Evolutionary conservation across 2,888 invertebrate species (phyloP), one percentile per base, ranked within the genome.

Genomic region (Willowsia nigromaculata): DNA sequence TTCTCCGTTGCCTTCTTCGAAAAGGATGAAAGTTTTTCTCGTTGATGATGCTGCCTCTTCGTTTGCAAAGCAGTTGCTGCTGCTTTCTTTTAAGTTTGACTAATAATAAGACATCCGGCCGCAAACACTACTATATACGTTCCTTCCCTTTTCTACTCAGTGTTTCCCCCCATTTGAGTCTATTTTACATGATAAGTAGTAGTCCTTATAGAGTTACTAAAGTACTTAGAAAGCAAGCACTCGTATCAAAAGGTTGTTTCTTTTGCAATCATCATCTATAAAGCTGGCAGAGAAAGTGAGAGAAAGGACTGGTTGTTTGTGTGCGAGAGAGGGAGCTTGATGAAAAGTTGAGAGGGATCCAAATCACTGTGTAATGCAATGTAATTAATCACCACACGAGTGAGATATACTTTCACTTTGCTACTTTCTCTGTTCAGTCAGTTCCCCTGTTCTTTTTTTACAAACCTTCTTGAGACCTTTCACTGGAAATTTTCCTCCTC

Each of bases 321-420:
- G 18, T 68, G 68, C 5, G 37, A n/a, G n/a, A n/a, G n/a, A n/a
- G n/a, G n/a, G n/a, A 9, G 68, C 68, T 68, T 71, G 85, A 90
- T 78, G 84, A 74, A 90, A 90, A 90, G 87, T 91, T 91, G 90
- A 91, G 89, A 88, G 59, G 65, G 91, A 89, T 90, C 91, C 90
- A 90, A 91, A 90, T 90, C 89, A 89, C 88, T 74, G 88, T 90
- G 90, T 90, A 91, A 90, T 90, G 90, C 84, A 90, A 91, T 89
- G 91, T 90, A 90, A 91, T 91, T 91, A 91, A 91, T 91, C 91
- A 91, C 91, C 15, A 33, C 53, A 33, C 76, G 30, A 50, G 40
- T 87, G 76, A 88, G 86, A 90, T 90, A 90, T 84, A 80, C 90
- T 85, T 90, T 90, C 85, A 85, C 88, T 88, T 86, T 84, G 30